Conservation (phyloP, 2,113 vertebrate species). For the Arenaria interpres region DNA sequence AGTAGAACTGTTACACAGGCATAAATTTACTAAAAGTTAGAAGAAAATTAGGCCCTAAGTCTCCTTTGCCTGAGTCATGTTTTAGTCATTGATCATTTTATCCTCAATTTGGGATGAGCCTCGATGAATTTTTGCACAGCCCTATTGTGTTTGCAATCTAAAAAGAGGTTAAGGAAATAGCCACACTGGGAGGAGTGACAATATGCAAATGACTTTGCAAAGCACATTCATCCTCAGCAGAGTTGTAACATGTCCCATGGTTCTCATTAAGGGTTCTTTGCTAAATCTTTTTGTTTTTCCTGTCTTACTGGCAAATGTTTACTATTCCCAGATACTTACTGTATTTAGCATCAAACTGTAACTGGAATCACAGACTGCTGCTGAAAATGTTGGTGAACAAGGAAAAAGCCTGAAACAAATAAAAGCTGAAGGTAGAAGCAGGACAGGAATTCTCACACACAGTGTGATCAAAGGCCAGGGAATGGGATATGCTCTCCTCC, state of each 20-base stretch:
- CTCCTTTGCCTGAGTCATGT: conserved; percentile 47
- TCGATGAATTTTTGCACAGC: conserved; percentile 32
- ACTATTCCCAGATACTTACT: conserved; percentile 63
- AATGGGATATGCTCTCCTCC: neutral
- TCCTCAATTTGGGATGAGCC: conserved; percentile 43
- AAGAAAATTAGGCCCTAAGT: conserved; percentile 25
- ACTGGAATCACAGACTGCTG: neutral
- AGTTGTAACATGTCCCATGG: conserved; percentile 64
- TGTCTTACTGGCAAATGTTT: conserved; percentile 58
- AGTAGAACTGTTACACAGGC: neutral
- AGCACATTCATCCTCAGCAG: conserved; percentile 63
- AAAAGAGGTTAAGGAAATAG: conserved; percentile 68
- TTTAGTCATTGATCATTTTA: conserved; percentile 64
- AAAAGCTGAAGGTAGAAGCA: neutral
- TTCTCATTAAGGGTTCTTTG: conserved; percentile 67
- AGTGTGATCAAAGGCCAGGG: neutral
- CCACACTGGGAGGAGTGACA: conserved; percentile 68
- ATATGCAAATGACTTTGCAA: conserved; percentile 66
- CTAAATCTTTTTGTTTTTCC: conserved; percentile 61
- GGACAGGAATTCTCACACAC: neutral
- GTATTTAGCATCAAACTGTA: conserved; percentile 46
- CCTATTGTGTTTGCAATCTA: conserved; percentile 29
- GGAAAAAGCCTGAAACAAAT: neutral
- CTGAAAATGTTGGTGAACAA: neutral
- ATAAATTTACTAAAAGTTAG: conserved; percentile 17